Conservation (phyloP, 2,797 vertebrate species). For the Eidolon dupreanum region DNA sequence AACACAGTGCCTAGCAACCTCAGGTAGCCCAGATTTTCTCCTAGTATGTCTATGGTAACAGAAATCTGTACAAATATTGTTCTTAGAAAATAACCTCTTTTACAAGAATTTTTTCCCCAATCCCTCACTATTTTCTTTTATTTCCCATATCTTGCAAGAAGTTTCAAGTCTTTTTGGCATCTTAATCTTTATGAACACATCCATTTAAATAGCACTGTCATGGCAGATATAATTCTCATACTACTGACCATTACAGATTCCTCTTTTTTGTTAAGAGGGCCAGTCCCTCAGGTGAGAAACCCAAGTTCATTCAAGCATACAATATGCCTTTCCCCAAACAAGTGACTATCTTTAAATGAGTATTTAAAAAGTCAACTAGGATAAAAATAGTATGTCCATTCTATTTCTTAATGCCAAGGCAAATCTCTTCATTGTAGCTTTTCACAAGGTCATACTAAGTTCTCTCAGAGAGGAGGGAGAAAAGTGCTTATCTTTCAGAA, state of each 20-base stretch:
- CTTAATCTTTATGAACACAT: neutral
- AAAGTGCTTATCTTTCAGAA: neutral
- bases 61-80: neutral
- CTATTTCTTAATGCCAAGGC: neutral
- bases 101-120: too few species aligned
- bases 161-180: neutral
- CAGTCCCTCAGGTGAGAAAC: neutral
- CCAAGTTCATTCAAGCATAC: neutral
- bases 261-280: neutral
- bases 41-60: neutral
- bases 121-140: neutral
- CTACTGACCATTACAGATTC: neutral
- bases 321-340: neutral
- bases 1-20: neutral
- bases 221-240: neutral
- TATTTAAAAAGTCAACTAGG: neutral
- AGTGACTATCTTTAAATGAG: neutral
- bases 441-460: neutral
- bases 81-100: neutral
- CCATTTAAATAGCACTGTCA: neutral
- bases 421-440: neutral
- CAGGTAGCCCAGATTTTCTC: neutral
- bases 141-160: neutral
- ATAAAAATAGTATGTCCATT: neutral
- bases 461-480: neutral